phyloP scores from a whole-genome alignment of 2,888 invertebrate genomes.

The Cerastoderma edule region DNA sequence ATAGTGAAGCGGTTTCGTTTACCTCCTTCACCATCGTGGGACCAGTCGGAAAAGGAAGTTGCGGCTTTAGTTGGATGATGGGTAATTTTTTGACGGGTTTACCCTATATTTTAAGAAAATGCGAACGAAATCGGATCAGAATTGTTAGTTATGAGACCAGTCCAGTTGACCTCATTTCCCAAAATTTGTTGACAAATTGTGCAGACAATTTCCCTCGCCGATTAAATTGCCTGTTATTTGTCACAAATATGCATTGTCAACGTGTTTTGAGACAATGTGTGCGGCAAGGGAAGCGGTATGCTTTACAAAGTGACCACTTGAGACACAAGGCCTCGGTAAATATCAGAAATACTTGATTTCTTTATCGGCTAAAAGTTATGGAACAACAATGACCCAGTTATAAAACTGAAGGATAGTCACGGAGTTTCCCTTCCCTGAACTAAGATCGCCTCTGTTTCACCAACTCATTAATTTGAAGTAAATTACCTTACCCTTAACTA shows the following conservation, averaged over 20 bases:
- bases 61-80: neutral
- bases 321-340: conserved; percentile 4
- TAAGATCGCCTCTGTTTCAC: too few species aligned
- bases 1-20: neutral
- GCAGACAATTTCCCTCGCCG: neutral
- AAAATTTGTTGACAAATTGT: conserved; percentile 2
- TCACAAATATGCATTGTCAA: neutral
- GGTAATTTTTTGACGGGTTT: conserved; percentile 2
- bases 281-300: neutral
- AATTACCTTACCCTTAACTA: too few species aligned
- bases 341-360: neutral
- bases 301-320: neutral
- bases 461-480: too few species aligned
- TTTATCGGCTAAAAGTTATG: too few species aligned
- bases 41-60: conserved; percentile 58
- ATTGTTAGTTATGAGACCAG: neutral
- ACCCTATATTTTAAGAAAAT: neutral
- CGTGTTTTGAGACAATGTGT: neutral
- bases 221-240: neutral
- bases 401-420: too few species aligned
- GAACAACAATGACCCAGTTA: too few species aligned
- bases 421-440: too few species aligned
- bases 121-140: neutral
- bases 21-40: conserved; percentile 43
- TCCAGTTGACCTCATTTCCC: conserved; percentile 9